These are phyloP conservation scores for Microcebus ravelobensis DNA, from an alignment of 2,113 vertebrate genomes.

Conservation along the genomic window DNA sequence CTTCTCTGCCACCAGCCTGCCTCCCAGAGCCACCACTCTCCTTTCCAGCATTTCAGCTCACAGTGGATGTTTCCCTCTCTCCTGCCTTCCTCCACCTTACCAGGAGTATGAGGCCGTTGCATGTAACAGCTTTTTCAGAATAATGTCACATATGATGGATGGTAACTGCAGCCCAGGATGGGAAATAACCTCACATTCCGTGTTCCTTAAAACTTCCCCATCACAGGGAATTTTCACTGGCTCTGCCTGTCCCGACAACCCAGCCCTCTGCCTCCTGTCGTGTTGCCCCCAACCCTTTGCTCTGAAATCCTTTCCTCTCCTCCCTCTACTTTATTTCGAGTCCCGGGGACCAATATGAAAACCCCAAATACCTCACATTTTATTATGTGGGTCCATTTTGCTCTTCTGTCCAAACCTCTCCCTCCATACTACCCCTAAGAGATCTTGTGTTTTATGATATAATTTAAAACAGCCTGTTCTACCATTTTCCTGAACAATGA, in stretches of 20 bases:
- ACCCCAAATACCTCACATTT: background rate
- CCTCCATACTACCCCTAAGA: background rate
- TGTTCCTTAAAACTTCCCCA: background rate
- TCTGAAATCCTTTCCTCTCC: background rate
- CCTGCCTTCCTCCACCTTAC: background rate
- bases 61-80: background rate
- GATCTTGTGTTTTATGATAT: background rate
- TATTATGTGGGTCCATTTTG: background rate
- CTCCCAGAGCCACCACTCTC: background rate
- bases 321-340: background rate
- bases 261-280: background rate
- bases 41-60: background rate
- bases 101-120: background rate
- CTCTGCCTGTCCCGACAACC: background rate
- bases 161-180: background rate
- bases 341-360: background rate
- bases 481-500: background rate
- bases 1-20: background rate
- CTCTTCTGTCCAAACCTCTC: background rate
- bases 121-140: background rate
- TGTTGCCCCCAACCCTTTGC: accelerated
- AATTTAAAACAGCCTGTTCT: background rate
- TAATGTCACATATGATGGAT: background rate
- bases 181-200: background rate
- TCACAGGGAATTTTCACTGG: background rate